A percentile compares a stretch with the other conserved stretches of the same genome.
These are phyloP conservation scores for Aldabrachelys gigantea DNA, from an alignment of 2,113 vertebrate genomes.

Conservation along the genomic window DNA sequence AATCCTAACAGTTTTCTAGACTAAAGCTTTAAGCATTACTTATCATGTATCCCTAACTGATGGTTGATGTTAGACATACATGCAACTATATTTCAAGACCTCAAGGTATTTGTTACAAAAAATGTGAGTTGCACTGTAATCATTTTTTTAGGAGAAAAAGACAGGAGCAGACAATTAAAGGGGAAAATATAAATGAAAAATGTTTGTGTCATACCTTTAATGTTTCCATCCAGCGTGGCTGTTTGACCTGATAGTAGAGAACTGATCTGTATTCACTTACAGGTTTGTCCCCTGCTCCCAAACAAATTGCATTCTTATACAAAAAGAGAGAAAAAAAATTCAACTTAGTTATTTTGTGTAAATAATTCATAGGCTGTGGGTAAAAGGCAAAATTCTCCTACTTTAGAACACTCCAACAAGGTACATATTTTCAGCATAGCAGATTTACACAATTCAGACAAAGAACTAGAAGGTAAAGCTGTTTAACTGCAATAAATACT, in stretches of 20 bases:
- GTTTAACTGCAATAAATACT: slow-evolving; percentile 43
- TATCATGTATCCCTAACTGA: neutral
- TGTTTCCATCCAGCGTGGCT: slow-evolving; percentile 98
- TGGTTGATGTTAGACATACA: neutral
- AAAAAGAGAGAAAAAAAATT: neutral
- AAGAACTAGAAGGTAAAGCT: slow-evolving; percentile 8
- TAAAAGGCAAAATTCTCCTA: neutral
- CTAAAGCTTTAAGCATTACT: slow-evolving; percentile 26
- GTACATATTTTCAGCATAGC: neutral
- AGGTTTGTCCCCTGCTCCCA: slow-evolving; percentile 93
- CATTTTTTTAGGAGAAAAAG: neutral
- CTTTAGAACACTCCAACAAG: neutral
- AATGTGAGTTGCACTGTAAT: neutral
- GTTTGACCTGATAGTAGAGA: slow-evolving; percentile 97
- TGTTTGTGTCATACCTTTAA: slow-evolving; percentile 84
- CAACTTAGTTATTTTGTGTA: fast-evolving
- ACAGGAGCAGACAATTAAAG: neutral
- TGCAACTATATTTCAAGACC: neutral
- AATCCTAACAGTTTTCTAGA: slow-evolving; percentile 9
- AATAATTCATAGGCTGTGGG: fast-evolving
- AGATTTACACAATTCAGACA: neutral
- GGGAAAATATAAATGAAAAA: fast-evolving
- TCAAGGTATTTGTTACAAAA: neutral
- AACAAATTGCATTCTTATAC: slow-evolving; percentile 88
- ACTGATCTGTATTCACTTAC: slow-evolving; percentile 92